Evolutionary conservation across 1,140 invertebrate genomes (phyloP).

Genomic region (Calliphora vicina): DNA sequence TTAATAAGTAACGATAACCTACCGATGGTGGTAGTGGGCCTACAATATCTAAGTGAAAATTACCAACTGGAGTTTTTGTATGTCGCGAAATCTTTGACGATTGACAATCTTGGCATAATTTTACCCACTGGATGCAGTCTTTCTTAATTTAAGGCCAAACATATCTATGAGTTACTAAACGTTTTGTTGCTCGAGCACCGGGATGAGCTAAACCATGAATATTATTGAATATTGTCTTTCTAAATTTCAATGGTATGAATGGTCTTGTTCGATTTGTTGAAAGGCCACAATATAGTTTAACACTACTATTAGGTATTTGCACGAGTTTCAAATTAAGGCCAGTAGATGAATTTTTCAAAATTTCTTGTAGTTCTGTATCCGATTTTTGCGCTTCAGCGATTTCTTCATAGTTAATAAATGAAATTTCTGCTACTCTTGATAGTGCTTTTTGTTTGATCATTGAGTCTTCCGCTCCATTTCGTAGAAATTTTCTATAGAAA

Average conservation of each 20-base stretch:
- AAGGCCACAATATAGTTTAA: too few relatives aligned
- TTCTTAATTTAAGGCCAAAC: too few relatives aligned
- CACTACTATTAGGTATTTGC: too few relatives aligned
- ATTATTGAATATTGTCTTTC: too few relatives aligned
- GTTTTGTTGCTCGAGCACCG: too few relatives aligned
- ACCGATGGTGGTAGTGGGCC: not conserved
- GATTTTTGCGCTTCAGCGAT: not conserved
- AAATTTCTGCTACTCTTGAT: not conserved
- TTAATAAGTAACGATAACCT: not conserved
- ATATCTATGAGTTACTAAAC: too few relatives aligned
- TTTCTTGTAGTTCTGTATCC: not conserved
- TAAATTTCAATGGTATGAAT: too few relatives aligned
- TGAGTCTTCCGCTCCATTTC: not conserved
- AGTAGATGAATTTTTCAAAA: too few relatives aligned
- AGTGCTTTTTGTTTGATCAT: not conserved
- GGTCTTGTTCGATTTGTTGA: too few relatives aligned
- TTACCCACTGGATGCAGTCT: too few relatives aligned
- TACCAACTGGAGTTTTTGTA: not conserved
- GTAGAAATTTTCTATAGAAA: constrained; percentile 12
- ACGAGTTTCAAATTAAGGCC: too few relatives aligned
- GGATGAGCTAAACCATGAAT: too few relatives aligned
- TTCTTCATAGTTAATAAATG: not conserved
- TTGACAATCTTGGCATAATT: not conserved
- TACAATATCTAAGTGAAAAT: not conserved
- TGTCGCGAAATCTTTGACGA: not conserved